Evolutionary conservation across 2,113 vertebrate species (phyloP).

Genomic region (Cololabis saira): DNA sequence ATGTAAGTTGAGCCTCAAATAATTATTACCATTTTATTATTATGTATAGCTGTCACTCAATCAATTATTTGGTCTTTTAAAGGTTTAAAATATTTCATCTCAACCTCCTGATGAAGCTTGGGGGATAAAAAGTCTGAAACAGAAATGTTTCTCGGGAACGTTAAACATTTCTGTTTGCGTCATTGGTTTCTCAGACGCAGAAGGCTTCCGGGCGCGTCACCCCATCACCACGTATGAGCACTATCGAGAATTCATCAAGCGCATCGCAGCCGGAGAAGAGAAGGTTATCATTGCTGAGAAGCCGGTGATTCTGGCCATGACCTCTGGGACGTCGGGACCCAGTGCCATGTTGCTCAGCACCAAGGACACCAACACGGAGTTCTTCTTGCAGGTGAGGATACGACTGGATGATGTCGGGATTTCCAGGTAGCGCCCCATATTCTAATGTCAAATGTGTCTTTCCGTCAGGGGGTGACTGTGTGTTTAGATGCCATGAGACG

Average conservation of each 20-base stretch:
- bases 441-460: not conserved
- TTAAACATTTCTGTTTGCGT: not conserved
- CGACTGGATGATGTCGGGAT: not conserved
- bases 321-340: slow-evolving; percentile 79
- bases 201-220: slow-evolving; percentile 73
- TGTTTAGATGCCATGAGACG: slow-evolving; percentile 80
- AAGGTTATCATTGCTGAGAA: slow-evolving; percentile 73
- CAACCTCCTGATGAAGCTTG: too few relatives aligned
- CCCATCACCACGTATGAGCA: slow-evolving; percentile 77
- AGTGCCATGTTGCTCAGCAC: slow-evolving; percentile 79
- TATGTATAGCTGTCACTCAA: too few relatives aligned
- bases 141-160: too few relatives aligned
- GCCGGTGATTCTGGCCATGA: slow-evolving; percentile 77
- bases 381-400: slow-evolving; percentile 83
- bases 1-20: too few relatives aligned
- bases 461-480: slow-evolving; percentile 83
- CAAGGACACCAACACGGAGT: slow-evolving; percentile 74
- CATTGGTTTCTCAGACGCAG: slow-evolving; percentile 61
- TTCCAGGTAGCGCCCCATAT: not conserved
- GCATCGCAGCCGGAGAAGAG: slow-evolving; percentile 73
- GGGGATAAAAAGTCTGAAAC: too few relatives aligned
- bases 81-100: too few relatives aligned
- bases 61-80: too few relatives aligned
- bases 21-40: too few relatives aligned
- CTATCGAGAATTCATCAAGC: slow-evolving; percentile 73